A percentile compares a stretch with the other conserved stretches of the same genome.
These are phyloP conservation scores for Ichneumoninae sp. DNA, from an alignment of 2,888 invertebrate genomes.

Conservation along the genomic window DNA sequence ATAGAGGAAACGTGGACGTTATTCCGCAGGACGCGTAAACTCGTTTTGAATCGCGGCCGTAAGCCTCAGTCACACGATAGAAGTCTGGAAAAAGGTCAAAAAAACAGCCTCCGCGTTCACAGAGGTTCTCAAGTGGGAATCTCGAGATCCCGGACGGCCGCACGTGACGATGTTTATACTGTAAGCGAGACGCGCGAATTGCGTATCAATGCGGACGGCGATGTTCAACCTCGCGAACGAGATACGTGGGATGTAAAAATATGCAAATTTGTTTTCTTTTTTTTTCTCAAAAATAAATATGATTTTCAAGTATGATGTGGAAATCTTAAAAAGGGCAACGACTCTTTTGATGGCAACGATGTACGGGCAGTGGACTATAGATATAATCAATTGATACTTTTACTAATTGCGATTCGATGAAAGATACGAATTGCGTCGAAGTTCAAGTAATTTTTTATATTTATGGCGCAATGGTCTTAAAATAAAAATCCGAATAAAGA, in stretches of 20 bases:
- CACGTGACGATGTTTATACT: slow-evolving; percentile 57
- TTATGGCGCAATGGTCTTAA: not conserved
- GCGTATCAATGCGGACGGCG: not conserved
- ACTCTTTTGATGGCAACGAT: not conserved
- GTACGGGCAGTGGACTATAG: not conserved
- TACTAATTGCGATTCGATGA: too few relatives aligned
- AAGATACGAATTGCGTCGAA: too few relatives aligned
- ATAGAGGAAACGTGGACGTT: slow-evolving; percentile 44
- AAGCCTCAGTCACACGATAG: slow-evolving; percentile 56
- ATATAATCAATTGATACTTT: not conserved
- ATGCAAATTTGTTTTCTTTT: not conserved
- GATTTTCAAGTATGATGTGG: not conserved
- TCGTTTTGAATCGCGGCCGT: slow-evolving; percentile 61
- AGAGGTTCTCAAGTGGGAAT: slow-evolving; percentile 64
- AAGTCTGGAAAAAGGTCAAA: slow-evolving; percentile 57
- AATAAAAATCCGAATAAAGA: too few relatives aligned
- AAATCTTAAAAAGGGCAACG: not conserved
- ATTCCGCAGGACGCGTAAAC: slow-evolving; percentile 60
- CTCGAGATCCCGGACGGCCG: slow-evolving; percentile 25
- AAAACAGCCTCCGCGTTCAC: slow-evolving; percentile 46
- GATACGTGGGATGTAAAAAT: not conserved
- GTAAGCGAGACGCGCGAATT: not conserved
- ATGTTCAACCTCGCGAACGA: not conserved
- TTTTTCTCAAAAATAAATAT: not conserved
- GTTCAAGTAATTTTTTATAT: not conserved